phyloP scores from a whole-genome alignment of 2,888 invertebrate genomes.

The Leucophenga montana region DNA sequence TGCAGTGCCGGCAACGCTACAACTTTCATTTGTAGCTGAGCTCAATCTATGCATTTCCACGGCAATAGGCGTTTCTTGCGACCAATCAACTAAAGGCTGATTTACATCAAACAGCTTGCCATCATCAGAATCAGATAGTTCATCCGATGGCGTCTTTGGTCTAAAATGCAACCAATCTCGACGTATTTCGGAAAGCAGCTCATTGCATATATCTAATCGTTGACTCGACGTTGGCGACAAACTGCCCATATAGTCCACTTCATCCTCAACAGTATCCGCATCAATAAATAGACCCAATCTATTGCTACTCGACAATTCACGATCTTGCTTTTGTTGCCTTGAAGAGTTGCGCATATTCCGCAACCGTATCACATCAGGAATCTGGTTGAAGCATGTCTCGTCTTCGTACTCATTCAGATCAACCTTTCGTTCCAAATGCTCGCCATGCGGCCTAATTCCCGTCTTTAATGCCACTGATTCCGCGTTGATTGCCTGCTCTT shows the following conservation, averaged over 20 bases:
- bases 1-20: neutral
- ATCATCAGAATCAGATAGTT: constrained; percentile 50
- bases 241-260: constrained; percentile 57
- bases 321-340: constrained; percentile 32
- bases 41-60: constrained; percentile 68
- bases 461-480: neutral
- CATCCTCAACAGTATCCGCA: constrained; percentile 44
- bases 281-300: constrained; percentile 40
- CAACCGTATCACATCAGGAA: constrained; percentile 65
- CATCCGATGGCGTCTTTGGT: constrained; percentile 71
- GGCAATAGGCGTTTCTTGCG: constrained; percentile 69
- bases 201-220: constrained; percentile 67
- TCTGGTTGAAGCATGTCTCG: constrained; percentile 55
- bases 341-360: constrained; percentile 49
- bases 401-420: constrained; percentile 32
- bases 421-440: neutral
- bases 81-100: constrained; percentile 63
- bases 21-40: constrained; percentile 24
- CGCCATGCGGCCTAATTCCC: neutral
- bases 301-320: neutral
- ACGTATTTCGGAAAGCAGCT: constrained; percentile 69
- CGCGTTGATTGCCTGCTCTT: constrained; percentile 50
- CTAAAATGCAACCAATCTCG: constrained; percentile 73
- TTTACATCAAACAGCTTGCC: constrained; percentile 44
- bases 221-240: constrained; percentile 68